Evolutionary conservation across 2,797 vertebrate species (phyloP).

Genomic region (Intellagama lesueurii): DNA sequence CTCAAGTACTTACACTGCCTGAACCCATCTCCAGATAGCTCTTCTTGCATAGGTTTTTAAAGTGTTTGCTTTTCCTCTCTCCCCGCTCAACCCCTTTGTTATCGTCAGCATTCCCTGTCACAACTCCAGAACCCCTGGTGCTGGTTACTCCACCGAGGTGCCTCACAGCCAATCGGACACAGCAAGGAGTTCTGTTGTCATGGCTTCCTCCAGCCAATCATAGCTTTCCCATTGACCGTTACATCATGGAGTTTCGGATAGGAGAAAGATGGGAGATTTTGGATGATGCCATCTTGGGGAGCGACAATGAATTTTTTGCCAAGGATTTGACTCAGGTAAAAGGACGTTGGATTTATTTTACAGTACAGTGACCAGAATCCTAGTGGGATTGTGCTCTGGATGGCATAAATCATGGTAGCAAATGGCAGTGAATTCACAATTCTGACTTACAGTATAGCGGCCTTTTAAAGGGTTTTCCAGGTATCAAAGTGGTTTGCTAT

Average conservation of each 20-base stretch:
- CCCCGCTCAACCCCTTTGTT: slow-evolving; percentile 17
- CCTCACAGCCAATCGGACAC: slow-evolving; percentile 99
- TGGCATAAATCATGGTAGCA: too few relatives aligned
- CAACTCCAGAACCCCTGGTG: slow-evolving; percentile 99
- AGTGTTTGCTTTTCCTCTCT: not conserved
- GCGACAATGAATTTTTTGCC: slow-evolving; percentile 93
- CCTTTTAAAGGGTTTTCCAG: too few relatives aligned
- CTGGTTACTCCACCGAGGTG: slow-evolving; percentile 99
- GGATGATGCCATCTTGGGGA: slow-evolving; percentile 90
- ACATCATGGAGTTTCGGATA: slow-evolving; percentile 96
- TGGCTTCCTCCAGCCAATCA: slow-evolving; percentile 99
- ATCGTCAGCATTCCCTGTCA: slow-evolving; percentile 91
- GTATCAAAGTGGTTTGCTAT: too few relatives aligned
- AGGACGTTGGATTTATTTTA: not conserved
- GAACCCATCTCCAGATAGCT: not conserved
- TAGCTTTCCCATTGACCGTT: slow-evolving; percentile 94
- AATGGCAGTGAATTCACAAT: too few relatives aligned
- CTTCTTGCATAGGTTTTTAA: not conserved
- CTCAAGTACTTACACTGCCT: not conserved
- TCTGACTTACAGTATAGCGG: too few relatives aligned
- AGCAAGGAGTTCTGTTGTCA: slow-evolving; percentile 97
- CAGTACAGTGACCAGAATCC: too few relatives aligned
- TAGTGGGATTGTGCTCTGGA: too few relatives aligned
- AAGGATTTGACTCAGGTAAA: slow-evolving; percentile 96
- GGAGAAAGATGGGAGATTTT: slow-evolving; percentile 97